A percentile compares a stretch with the other conserved stretches of the same genome.
Conservation (phyloP, 2,113 vertebrate genomes). For the Sebastes schlegelii region DNA sequence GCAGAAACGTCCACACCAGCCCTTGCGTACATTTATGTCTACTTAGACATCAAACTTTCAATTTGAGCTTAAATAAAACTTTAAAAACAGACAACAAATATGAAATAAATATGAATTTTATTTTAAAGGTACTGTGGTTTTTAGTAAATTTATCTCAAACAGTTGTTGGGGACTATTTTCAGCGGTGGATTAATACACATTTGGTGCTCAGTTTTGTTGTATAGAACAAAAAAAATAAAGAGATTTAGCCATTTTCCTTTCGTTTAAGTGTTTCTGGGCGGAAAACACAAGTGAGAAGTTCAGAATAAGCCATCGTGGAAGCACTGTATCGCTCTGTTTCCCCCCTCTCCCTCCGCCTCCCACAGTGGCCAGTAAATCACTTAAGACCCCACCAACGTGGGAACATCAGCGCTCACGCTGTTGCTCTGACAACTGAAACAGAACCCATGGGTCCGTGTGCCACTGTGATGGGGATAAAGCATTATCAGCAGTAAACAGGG, state of each 20-base stretch:
- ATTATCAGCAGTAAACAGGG: slow-evolving; percentile 52
- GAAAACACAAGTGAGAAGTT: background rate
- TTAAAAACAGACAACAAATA: no score
- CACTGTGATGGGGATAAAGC: slow-evolving; percentile 50
- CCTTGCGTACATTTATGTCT: background rate
- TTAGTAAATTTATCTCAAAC: no score
- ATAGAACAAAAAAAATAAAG: background rate
- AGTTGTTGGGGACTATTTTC: no score
- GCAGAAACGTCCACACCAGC: background rate
- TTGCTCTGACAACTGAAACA: slow-evolving; percentile 71
- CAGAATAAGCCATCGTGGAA: background rate
- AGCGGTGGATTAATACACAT: no score
- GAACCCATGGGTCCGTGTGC: slow-evolving; percentile 54
- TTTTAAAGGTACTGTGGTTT: no score
- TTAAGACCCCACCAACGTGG: slow-evolving; percentile 17
- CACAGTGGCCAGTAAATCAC: slow-evolving; percentile 38
- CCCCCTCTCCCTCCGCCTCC: background rate
- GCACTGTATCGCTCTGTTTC: background rate
- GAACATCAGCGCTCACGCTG: slow-evolving; percentile 31
- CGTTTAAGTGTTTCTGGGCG: background rate
- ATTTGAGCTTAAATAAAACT: no score
- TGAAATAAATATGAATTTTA: no score
- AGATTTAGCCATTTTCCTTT: background rate
- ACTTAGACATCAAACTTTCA: background rate
- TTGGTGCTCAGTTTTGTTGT: background rate